Conservation (phyloP, 2,888 invertebrate genomes). For the Stenodera caucasica region DNA sequence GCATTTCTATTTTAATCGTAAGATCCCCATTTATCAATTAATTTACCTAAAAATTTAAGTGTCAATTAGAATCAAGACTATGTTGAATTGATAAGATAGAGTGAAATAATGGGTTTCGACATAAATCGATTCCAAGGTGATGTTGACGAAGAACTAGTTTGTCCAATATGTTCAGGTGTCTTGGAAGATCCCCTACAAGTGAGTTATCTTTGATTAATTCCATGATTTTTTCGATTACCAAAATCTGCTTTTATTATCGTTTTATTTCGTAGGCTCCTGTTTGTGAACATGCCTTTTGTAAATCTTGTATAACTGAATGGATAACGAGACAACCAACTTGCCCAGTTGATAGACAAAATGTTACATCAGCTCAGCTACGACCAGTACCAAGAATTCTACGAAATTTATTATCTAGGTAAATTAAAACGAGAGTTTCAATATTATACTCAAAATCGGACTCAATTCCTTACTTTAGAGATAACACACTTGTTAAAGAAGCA, state of each 20-base stretch:
- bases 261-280: slow-evolving; percentile 72
- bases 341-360: slow-evolving; percentile 89
- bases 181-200: slow-evolving; percentile 95
- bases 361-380: slow-evolving; percentile 85
- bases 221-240: not conserved
- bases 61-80: no score
- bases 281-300: slow-evolving; percentile 96
- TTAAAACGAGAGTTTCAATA: no score
- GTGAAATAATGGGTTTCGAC: slow-evolving; percentile 90
- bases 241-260: not conserved
- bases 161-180: slow-evolving; percentile 95
- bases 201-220: slow-evolving; percentile 32
- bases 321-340: slow-evolving; percentile 91
- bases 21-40: no score
- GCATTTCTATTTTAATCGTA: no score
- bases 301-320: slow-evolving; percentile 94
- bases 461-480: no score
- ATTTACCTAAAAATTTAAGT: no score
- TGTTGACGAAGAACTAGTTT: slow-evolving; percentile 95
- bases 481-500: no score
- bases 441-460: no score
- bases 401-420: slow-evolving; percentile 84
- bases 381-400: slow-evolving; percentile 92
- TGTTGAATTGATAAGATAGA: no score
- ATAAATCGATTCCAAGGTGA: slow-evolving; percentile 91